Conservation (phyloP, 2,113 vertebrate genomes). For the Corynorhinus townsendii region DNA sequence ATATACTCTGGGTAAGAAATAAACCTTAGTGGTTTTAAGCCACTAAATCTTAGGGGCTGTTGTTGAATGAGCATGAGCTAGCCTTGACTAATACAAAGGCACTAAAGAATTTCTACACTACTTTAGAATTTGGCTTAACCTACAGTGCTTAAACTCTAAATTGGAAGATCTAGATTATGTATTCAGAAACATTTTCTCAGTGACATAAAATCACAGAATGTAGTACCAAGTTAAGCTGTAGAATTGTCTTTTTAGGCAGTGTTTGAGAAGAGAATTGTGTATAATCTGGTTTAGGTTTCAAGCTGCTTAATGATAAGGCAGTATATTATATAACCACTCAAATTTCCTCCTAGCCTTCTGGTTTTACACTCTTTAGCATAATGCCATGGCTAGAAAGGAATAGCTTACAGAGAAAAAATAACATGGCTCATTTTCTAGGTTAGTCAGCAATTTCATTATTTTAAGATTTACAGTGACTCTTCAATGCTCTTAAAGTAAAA, state of each 20-base stretch:
- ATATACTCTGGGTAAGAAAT: not conserved
- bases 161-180: not conserved
- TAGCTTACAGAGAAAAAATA: slow-evolving; percentile 27
- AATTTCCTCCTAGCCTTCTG: not conserved
- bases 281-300: slow-evolving; percentile 28
- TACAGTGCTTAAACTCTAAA: not conserved
- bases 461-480: slow-evolving; percentile 17
- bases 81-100: not conserved
- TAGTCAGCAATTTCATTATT: slow-evolving; percentile 40
- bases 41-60: not conserved
- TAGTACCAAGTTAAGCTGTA: not conserved
- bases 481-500: not conserved
- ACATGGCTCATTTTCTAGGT: slow-evolving; percentile 2
- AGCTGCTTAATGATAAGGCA: not conserved
- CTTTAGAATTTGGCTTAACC: not conserved
- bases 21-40: not conserved
- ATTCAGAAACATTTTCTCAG: slow-evolving; percentile 39
- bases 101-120: not conserved
- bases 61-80: not conserved
- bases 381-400: slow-evolving; percentile 5
- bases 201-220: slow-evolving; percentile 29
- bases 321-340: slow-evolving; percentile 4
- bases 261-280: not conserved
- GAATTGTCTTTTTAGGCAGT: slow-evolving; percentile 27
- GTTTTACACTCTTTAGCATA: not conserved